phyloP scores from a whole-genome alignment of 1,140 invertebrate genomes.

The Apolygus lucorum region DNA sequence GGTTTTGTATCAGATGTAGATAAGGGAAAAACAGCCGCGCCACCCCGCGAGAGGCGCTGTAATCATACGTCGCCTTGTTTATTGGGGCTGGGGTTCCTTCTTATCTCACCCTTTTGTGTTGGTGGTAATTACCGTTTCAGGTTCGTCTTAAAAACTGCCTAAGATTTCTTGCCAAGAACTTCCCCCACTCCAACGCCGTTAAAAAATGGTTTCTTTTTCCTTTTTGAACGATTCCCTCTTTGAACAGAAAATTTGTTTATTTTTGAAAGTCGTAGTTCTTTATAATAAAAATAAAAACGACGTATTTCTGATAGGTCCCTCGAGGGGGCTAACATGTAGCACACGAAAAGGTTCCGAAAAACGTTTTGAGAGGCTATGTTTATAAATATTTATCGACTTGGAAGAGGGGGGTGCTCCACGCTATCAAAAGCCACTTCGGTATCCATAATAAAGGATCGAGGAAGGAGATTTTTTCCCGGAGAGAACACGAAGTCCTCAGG shows the following conservation, averaged over 20 bases:
- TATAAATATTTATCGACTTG: not conserved
- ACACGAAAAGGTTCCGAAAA: not conserved
- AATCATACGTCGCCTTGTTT: slow-evolving; percentile 8
- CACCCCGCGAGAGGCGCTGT: not conserved
- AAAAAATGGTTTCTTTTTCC: not conserved
- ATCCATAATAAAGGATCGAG: too few species aligned
- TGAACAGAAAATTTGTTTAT: too few species aligned
- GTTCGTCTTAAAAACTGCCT: not conserved
- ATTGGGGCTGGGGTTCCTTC: not conserved
- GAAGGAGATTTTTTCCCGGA: too few species aligned
- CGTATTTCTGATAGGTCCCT: not conserved
- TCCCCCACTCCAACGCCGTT: not conserved
- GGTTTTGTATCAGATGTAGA: slow-evolving; percentile 6
- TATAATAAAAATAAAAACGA: too few species aligned
- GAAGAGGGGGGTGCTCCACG: too few species aligned
- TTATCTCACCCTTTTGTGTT: not conserved
- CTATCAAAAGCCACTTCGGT: too few species aligned
- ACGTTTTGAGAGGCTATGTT: not conserved
- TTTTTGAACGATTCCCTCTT: not conserved
- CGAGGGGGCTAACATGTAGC: not conserved
- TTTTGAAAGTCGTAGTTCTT: too few species aligned
- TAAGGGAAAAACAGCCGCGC: not conserved
- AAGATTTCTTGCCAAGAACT: not conserved
- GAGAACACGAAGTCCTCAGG: not conserved
- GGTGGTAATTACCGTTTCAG: not conserved